Evolutionary conservation across 2,797 vertebrate genomes (phyloP), one percentile per base, ranked within the genome.

Genomic region (Ispidina lecontei): DNA sequence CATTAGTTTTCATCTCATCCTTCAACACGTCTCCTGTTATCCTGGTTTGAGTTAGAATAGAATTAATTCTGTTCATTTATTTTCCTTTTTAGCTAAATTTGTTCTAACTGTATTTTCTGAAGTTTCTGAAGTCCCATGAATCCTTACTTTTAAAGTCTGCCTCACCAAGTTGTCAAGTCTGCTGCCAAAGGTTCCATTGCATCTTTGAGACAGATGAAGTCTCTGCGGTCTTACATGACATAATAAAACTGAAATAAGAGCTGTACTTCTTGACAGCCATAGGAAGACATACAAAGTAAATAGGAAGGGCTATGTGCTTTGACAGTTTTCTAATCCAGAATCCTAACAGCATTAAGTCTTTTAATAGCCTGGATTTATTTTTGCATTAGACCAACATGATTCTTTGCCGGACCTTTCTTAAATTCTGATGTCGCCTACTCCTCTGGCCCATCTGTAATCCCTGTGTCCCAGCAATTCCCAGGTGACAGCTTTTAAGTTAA

Each of bases 371-470:
- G 33, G 6, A 12, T 74, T 68, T 71, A 35, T 78, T 84, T 89
- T 75, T 5, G 3, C 49, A n/a, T 7, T 7, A 64, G 8, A 65
- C 5, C 4, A 60, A 41, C 7, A 10, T 1, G 6, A 2, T 60
- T 20, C 1, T 72, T 90, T 85, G 49, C 59, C 54, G 26, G 14
- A 3, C 11, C 8, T 31, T 71, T 86, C 20, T 62, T 31, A 33
- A 65, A 1, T 72, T 82, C 51, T 70, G 29, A 31, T 55, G 17
- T 37, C 0, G 0, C 14, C 10, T 8, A 19, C 26, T 33, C 26
- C 7, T 68, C 26, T 70, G 69, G 13, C 4, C 6, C 17, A 22
- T 25, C 17, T 59, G 25, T 63, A 90, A 59, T 89, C 8, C 22
- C 15, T 4, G 3, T 39, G 35, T 44, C 18, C 28, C 56, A 59